Evolutionary conservation across 1,140 invertebrate genomes (phyloP).

Genomic region (Drosophila orena): DNA sequence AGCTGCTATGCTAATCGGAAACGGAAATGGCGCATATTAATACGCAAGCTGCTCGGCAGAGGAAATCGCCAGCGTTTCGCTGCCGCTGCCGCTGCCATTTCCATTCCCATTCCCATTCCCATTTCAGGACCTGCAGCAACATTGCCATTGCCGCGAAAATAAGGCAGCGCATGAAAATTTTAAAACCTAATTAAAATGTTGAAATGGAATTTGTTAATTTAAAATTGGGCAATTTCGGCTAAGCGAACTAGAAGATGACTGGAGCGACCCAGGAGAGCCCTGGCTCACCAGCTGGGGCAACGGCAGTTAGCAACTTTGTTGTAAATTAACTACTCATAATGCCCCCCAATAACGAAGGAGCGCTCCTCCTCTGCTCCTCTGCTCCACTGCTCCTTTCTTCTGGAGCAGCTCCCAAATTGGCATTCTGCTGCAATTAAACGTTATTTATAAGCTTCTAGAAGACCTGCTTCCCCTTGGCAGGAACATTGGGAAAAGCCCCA

Average conservation of each 20-base stretch:
- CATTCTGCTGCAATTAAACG: conserved; percentile 78
- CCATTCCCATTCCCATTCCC: conserved; percentile 30
- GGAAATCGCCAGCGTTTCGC: conserved; percentile 54
- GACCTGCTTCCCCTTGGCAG: not conserved
- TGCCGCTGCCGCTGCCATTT: conserved; percentile 24
- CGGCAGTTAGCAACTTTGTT: conserved; percentile 79
- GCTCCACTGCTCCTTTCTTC: not conserved
- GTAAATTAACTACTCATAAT: conserved; percentile 83
- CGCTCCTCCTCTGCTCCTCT: not conserved
- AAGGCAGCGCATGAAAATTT: conserved; percentile 75
- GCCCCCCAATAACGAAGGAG: conserved; percentile 44
- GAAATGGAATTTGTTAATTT: conserved; percentile 83
- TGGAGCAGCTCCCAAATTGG: conserved; percentile 50
- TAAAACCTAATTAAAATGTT: conserved; percentile 84
- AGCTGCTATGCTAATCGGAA: conserved; percentile 82
- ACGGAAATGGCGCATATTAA: conserved; percentile 83
- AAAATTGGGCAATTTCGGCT: conserved; percentile 78
- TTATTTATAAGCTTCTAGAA: conserved; percentile 74
- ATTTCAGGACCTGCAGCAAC: conserved; percentile 41
- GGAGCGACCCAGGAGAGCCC: conserved; percentile 20
- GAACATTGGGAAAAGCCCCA: not conserved
- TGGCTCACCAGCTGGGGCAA: conserved; percentile 46
- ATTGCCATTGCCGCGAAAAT: conserved; percentile 27
- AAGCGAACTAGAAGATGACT: conserved; percentile 55
- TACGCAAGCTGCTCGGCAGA: conserved; percentile 76